Base-by-base conservation (phyloP, 2,797 vertebrate species). In the Tolypeutes matacus region DNA sequence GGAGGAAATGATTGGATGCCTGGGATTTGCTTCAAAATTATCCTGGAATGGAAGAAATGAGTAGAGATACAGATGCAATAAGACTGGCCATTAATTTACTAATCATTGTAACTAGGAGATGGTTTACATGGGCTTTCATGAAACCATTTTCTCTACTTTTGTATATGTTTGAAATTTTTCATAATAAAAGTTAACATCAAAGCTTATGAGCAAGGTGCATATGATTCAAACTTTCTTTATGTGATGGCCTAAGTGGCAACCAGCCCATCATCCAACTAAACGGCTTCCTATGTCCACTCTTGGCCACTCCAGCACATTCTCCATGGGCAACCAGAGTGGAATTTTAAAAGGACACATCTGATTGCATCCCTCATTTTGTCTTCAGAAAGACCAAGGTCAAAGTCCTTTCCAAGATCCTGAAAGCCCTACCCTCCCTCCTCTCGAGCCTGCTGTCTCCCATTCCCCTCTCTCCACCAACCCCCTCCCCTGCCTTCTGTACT, bases 21-120 rank as follows among this genome's bases (percentile, higher is more conserved):
- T 82, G 18, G 5, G 39, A 84, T 58, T 88, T 93, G 53, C 53
- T 84, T 92, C 36, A 93, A 77, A 90, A 88, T 49, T 34, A 89
- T 78, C 25, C 9, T 86, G n/a, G 36, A 60, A 72, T 42, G 29
- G 60, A 13, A n/a, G 39, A 82, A 76, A 17, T 51, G 13, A 29
- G 3, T 76, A 17, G 73, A 31, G 29, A 5, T 69, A 49, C 2
- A 58, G 12, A 53, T 15, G 36, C 20, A 77, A 1, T 21, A 67
- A 34, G 53, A 67, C 2, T n/a, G 31, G 15, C 36, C 1, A 29
- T 15, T 69, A 72, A 31, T 9, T 53, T 53, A n/a, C 14, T 27
- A 84, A 36, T 36, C 60, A 8, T 70, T 65, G 17, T 9, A 81
- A 27, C 29, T 4, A 17, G 56, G 25, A 73, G 14, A 14, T 60